phyloP scores from a whole-genome alignment of 2,888 invertebrate species.

The Fabriciana adippe region DNA sequence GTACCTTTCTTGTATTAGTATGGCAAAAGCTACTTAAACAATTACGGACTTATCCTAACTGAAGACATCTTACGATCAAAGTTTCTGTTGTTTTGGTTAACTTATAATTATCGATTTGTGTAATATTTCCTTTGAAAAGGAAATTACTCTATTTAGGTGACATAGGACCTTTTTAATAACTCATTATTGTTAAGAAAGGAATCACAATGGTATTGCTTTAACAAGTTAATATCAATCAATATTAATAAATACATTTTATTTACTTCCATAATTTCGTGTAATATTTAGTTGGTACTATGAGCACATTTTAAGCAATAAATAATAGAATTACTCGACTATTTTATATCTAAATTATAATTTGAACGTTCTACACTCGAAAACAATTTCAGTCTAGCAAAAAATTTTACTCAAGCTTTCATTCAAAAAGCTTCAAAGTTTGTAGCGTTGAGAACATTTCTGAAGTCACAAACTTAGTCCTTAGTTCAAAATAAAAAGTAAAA shows the following conservation, averaged over 20 bases:
- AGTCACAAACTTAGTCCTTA: constrained; percentile 9
- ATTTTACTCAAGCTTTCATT: constrained; percentile 7
- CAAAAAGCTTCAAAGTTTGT: constrained; percentile 10
- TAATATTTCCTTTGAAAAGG: too few species aligned
- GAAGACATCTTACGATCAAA: constrained; percentile 53
- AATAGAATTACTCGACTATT: background rate
- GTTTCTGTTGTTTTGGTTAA: constrained; percentile 53
- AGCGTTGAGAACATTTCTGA: constrained; percentile 6
- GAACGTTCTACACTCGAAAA: constrained; percentile 9
- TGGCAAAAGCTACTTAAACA: constrained; percentile 37
- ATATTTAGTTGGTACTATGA: too few species aligned
- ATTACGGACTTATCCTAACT: constrained; percentile 57
- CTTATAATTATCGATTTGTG: constrained; percentile 16
- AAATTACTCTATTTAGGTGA: too few species aligned
- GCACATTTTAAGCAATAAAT: background rate
- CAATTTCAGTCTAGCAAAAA: constrained; percentile 15
- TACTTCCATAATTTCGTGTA: too few species aligned
- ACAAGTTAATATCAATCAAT: too few species aligned
- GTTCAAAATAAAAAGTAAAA: constrained; percentile 10
- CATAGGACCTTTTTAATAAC: too few species aligned
- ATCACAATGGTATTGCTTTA: too few species aligned
- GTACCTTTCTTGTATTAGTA: constrained; percentile 3
- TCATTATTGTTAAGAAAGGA: too few species aligned
- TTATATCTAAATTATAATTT: constrained; percentile 9
- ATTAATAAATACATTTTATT: too few species aligned